Conservation (phyloP, 2,113 vertebrate genomes). For the Ctenodactylus gundi region DNA sequence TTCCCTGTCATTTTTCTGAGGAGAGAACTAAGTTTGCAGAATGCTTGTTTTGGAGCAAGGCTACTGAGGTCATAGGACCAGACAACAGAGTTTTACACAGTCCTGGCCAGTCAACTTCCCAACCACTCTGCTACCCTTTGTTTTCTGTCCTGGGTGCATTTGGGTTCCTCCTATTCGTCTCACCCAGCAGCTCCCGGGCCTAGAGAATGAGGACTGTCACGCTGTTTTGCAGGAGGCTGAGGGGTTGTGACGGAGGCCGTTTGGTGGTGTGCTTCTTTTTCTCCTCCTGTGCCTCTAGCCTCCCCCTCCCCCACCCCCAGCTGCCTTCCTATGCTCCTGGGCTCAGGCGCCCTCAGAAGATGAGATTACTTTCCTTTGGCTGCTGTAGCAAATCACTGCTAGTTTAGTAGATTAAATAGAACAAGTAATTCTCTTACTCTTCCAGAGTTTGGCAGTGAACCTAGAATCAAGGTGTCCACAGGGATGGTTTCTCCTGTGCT, state of each 20-base stretch:
- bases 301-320: neutral
- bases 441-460: neutral
- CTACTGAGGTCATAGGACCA: neutral
- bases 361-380: neutral
- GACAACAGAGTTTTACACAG: neutral
- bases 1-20: neutral
- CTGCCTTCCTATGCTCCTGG: neutral
- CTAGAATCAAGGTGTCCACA: neutral
- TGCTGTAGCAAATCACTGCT: neutral
- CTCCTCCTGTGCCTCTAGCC: neutral
- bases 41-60: neutral
- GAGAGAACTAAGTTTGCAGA: neutral
- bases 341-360: neutral
- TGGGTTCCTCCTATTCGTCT: neutral
- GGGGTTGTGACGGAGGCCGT: neutral
- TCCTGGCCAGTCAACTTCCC: neutral
- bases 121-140: neutral
- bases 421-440: neutral
- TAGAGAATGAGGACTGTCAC: neutral
- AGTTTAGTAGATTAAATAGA: neutral
- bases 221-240: neutral
- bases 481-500: neutral
- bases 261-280: too few species aligned
- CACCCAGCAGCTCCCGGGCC: neutral
- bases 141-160: neutral